phyloP scores from a whole-genome alignment of 2,113 vertebrate genomes.

The Sclerurus mexicanus region DNA sequence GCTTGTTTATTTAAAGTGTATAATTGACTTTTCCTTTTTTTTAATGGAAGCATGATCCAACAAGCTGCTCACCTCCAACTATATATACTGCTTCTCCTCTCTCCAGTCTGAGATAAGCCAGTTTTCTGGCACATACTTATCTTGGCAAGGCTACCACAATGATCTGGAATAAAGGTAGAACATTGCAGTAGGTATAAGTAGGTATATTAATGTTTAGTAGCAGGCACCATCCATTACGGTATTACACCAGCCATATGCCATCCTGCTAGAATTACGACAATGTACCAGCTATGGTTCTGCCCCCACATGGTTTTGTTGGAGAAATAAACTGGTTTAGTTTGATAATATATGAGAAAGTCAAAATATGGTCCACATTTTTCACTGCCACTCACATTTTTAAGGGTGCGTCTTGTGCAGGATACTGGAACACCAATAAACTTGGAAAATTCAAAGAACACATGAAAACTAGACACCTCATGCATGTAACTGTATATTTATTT shows the following conservation, averaged over 20 bases:
- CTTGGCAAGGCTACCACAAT: background rate
- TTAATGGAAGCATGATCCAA: background rate
- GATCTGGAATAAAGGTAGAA: constrained; percentile 13
- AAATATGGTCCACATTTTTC: background rate
- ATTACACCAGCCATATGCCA: background rate
- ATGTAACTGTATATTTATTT: constrained; percentile 84
- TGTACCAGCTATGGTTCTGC: background rate
- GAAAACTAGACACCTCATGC: constrained; percentile 76
- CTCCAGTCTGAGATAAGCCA: background rate
- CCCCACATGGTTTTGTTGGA: background rate
- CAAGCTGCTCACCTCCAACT: background rate
- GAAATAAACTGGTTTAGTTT: background rate
- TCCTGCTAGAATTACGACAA: background rate
- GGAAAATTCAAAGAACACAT: constrained; percentile 67
- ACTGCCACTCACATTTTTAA: background rate
- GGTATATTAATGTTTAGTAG: background rate
- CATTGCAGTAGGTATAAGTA: background rate
- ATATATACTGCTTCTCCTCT: background rate
- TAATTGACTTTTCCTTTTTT: constrained; percentile 5
- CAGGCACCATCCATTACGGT: fast-evolving
- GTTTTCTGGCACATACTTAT: background rate
- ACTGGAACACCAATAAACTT: background rate
- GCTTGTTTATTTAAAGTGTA: constrained; percentile 26
- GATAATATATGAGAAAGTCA: background rate
- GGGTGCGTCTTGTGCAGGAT: background rate